phyloP scores from a whole-genome alignment of 2,113 vertebrate genomes.

The Opisthocomus hoazin region DNA sequence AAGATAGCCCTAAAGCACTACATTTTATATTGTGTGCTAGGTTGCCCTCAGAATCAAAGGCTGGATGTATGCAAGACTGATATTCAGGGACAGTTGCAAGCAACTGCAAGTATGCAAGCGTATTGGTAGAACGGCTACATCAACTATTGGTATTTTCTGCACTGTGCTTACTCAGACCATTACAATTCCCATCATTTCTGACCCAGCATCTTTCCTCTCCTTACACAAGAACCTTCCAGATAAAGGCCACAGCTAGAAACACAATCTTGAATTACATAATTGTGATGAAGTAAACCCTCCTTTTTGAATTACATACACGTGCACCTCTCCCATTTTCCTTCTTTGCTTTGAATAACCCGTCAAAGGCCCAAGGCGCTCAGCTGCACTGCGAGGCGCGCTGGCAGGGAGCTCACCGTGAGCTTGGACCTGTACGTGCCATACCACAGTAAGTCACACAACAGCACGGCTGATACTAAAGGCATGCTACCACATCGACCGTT shows the following conservation, averaged over 20 bases:
- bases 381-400: neutral
- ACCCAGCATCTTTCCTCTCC: neutral
- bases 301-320: neutral
- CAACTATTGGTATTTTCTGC: neutral
- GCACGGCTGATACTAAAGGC: too few species aligned
- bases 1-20: neutral
- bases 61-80: neutral
- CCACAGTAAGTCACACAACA: neutral
- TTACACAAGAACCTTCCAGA: neutral
- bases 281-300: neutral
- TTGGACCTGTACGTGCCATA: neutral
- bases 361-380: neutral
- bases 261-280: neutral
- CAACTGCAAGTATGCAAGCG: neutral
- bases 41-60: neutral
- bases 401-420: rapidly evolving
- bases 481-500: neutral
- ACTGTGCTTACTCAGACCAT: neutral
- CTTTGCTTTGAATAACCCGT: neutral
- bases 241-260: neutral
- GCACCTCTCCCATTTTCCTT: neutral
- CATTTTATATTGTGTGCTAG: neutral
- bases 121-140: neutral
- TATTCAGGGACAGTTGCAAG: neutral
- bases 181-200: neutral